Conservation (phyloP, 1,140 invertebrate species). For the Hycleus phaleratus region DNA sequence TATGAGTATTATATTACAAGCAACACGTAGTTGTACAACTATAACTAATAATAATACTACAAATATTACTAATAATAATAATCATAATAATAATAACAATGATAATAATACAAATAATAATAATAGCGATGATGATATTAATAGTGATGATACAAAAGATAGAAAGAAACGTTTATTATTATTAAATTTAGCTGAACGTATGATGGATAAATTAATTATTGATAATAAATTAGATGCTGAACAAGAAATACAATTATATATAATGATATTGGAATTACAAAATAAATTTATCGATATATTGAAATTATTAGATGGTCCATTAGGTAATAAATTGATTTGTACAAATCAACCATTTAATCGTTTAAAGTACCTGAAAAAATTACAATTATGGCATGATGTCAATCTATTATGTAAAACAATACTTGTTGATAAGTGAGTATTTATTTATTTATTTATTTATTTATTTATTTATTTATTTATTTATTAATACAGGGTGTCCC, state of each 20-base stretch:
- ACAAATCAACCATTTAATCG: conserved; percentile 57
- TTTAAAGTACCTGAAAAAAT: conserved; percentile 63
- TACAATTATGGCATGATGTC: conserved; percentile 64
- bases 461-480: no score
- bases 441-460: not conserved
- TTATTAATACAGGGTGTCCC: no score
- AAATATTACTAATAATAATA: conserved; percentile 38
- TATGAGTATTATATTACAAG: conserved; percentile 92
- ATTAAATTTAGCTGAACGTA: conserved; percentile 76
- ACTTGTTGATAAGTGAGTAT: conserved; percentile 57
- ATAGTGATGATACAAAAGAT: conserved; percentile 40
- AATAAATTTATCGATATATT: conserved; percentile 71
- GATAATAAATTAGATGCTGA: conserved; percentile 89
- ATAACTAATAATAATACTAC: no score
- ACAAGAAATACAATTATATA: conserved; percentile 84
- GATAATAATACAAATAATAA: no score
- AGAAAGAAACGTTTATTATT: conserved; percentile 54
- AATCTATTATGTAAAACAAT: conserved; percentile 62
- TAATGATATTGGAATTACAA: conserved; percentile 83
- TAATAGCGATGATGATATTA: conserved; percentile 29
- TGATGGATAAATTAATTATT: conserved; percentile 79
- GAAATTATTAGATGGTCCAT: conserved; percentile 70
- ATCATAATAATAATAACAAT: not conserved
- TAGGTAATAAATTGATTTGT: conserved; percentile 56
- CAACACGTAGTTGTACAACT: conserved; percentile 37